A percentile compares a stretch with the other conserved stretches of the same genome.
These are phyloP conservation scores for Tetheella fluctuosa DNA, from an alignment of 2,888 invertebrate genomes.

Conservation along the genomic window DNA sequence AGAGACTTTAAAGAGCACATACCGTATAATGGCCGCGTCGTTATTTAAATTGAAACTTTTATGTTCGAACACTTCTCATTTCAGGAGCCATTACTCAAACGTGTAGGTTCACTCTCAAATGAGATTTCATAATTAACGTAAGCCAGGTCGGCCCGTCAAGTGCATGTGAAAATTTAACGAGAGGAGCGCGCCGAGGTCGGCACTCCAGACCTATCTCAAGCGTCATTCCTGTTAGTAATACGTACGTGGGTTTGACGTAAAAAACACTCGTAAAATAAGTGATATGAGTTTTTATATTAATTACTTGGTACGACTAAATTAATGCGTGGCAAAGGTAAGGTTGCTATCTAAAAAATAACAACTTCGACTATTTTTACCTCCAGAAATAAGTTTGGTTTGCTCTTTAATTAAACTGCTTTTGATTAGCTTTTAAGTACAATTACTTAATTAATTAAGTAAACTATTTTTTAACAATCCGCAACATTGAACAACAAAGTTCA, in stretches of 20 bases:
- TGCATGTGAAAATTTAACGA: slow-evolving; percentile 83
- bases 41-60: slow-evolving; percentile 67
- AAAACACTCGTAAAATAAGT: slow-evolving; percentile 56
- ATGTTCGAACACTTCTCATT: slow-evolving; percentile 68
- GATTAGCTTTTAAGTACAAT: not conserved
- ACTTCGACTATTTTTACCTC: not conserved
- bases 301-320: slow-evolving; percentile 44
- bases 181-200: slow-evolving; percentile 54
- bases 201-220: slow-evolving; percentile 68
- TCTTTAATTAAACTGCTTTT: not conserved
- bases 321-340: slow-evolving; percentile 22
- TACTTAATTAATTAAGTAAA: no score
- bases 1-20: not conserved
- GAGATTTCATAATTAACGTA: slow-evolving; percentile 83
- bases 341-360: slow-evolving; percentile 2
- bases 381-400: not conserved
- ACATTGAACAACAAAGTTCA: no score
- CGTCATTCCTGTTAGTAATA: slow-evolving; percentile 50
- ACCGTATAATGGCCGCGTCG: slow-evolving; percentile 23
- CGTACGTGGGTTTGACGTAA: slow-evolving; percentile 56
- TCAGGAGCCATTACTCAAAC: slow-evolving; percentile 77
- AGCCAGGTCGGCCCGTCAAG: slow-evolving; percentile 79
- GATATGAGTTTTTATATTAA: slow-evolving; percentile 46
- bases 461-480: no score
- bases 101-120: slow-evolving; percentile 76